Conservation (phyloP, 1,140 invertebrate genomes). For the Steinernema khuongi region DNA sequence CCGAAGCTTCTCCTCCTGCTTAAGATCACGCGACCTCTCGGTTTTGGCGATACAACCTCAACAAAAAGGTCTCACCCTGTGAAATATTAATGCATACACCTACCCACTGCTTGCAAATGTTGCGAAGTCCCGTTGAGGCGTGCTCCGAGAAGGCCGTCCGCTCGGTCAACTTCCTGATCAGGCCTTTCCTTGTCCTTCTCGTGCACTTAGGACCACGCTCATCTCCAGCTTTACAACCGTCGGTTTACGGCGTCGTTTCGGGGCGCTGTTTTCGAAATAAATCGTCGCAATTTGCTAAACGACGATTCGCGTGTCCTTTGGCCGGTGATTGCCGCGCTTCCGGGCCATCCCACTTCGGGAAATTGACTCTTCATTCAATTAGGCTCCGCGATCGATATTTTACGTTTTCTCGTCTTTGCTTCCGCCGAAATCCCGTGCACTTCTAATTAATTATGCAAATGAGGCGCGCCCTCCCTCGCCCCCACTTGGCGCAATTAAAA, state of each 20-base stretch:
- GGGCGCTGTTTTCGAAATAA: not conserved
- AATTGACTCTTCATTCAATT: too few relatives aligned
- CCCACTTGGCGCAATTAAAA: not conserved
- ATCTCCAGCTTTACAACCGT: not conserved
- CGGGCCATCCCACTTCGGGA: too few relatives aligned
- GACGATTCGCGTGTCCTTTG: not conserved
- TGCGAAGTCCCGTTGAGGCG: too few relatives aligned
- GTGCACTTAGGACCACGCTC: not conserved
- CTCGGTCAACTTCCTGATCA: too few relatives aligned
- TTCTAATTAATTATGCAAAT: constrained; percentile 10
- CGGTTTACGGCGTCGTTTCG: not conserved
- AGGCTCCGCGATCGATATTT: not conserved
- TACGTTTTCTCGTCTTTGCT: not conserved
- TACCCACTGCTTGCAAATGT: too few relatives aligned
- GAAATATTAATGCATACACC: too few relatives aligned
- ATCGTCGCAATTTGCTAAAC: not conserved
- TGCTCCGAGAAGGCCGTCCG: too few relatives aligned
- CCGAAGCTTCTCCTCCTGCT: too few relatives aligned
- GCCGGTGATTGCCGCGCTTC: too few relatives aligned
- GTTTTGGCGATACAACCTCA: too few relatives aligned
- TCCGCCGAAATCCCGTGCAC: not conserved
- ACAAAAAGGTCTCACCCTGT: too few relatives aligned
- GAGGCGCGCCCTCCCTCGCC: not conserved
- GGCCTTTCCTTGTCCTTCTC: not conserved
- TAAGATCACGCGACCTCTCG: too few relatives aligned